Percentiles rank a stretch among this genome's conserved stretches.
phyloP scores from a whole-genome alignment of 2,888 invertebrate genomes.

The Hypolimnas misippus region DNA sequence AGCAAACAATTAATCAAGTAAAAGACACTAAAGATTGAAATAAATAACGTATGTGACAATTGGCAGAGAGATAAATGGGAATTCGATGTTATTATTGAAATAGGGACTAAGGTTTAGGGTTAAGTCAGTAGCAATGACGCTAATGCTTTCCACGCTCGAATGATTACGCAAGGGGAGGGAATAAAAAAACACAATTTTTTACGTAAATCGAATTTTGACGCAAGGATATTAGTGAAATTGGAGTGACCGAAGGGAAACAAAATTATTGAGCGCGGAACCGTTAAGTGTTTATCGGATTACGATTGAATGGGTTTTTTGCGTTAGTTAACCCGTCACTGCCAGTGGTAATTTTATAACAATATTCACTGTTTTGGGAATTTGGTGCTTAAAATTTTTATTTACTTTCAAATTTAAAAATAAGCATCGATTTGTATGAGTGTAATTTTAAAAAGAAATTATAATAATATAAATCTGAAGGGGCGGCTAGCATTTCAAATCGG shows the following conservation, averaged over 20 bases:
- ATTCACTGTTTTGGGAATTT: neutral
- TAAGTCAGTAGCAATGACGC: constrained; percentile 57
- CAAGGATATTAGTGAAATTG: constrained; percentile 72
- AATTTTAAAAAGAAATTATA: constrained; percentile 37
- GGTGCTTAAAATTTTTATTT: neutral
- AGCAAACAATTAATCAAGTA: constrained; percentile 64
- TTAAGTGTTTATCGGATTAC: constrained; percentile 71
- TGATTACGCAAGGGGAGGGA: constrained; percentile 61
- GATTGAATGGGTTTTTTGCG: constrained; percentile 32
- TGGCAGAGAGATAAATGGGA: constrained; percentile 58
- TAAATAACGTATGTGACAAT: constrained; percentile 55
- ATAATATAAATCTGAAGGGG: constrained; percentile 43
- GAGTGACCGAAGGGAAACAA: constrained; percentile 72
- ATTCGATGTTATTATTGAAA: constrained; percentile 58
- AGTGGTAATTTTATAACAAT: constrained; percentile 17
- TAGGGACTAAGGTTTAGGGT: constrained; percentile 48
- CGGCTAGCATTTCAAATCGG: constrained; percentile 59
- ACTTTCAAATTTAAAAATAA: neutral
- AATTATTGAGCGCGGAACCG: constrained; percentile 70
- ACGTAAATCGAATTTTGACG: constrained; percentile 75
- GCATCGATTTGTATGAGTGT: neutral
- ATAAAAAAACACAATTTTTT: constrained; percentile 63
- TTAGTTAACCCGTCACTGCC: constrained; percentile 13
- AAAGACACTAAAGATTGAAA: constrained; percentile 53
- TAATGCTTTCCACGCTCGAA: constrained; percentile 69